Base-by-base conservation (phyloP, 2,888 invertebrate genomes). In the Dryococelus australis region DNA sequence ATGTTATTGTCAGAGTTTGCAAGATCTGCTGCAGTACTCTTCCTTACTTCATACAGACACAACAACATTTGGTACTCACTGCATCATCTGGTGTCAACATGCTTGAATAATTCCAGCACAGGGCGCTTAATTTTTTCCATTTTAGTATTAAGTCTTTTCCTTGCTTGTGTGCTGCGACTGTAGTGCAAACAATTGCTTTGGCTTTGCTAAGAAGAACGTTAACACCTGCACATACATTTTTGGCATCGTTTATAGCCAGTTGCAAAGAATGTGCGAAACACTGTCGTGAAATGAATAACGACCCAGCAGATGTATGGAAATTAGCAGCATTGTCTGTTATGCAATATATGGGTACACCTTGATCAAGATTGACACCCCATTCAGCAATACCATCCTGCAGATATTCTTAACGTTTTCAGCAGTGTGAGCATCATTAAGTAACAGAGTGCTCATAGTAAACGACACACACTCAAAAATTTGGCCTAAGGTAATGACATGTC, bases 251-350 rank as follows among this genome's bases (percentile, higher is more conserved):
- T 28, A 8, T 83, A 83, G 83, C 27, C 43, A 83, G 24, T 28
- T 83, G 83, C 43, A 83, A 43, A 20, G 83, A 83, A 83, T 83
- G 83, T 12, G 83, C 83, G 43, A 83, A 83, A 2, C 83, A 83
- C 43, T 28, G 83, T 35, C 28, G 28, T 28, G 83, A 83, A 28
- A 27, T 83, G 24, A 83, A 83, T 43, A 83, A 6, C 6, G 83
- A 83, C 6, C 43, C 24, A 83, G 43, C 83, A 20, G 10, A 8
- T 35, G 83, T 13, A 1, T 24, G 83, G 24, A 83, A 83, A 12
- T 81, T 81, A 35, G 81, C 27, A 81, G 81, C 35, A 81, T 81
- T 81, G 35, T 81, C 81, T 27, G 28, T 81, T 9, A 81, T 20
- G 35, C 81, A 81, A 27, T 81, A 81, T 81, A 81, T 27, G 13